Conservation (phyloP, 2,113 vertebrate genomes). For the Tachysurus vachellii region DNA sequence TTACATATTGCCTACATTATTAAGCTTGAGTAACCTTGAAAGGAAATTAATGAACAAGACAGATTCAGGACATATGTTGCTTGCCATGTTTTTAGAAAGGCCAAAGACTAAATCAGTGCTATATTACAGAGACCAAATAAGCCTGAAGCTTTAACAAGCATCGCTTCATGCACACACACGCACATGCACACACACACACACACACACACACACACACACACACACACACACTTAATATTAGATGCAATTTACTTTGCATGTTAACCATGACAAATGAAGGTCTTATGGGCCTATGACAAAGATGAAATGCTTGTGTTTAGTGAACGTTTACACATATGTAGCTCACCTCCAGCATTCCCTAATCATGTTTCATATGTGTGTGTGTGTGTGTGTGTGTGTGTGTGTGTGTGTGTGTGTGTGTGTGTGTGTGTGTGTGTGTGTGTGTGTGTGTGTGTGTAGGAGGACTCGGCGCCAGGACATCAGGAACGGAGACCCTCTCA, state of each 20-base stretch:
- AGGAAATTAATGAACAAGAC: slow-evolving; percentile 10
- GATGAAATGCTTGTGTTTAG: background rate
- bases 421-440: slow-evolving; percentile 46
- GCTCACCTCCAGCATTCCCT: slow-evolving; percentile 1
- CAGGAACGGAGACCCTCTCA: slow-evolving; percentile 94
- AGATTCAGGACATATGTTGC: slow-evolving; percentile 19
- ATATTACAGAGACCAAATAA: slow-evolving; percentile 39
- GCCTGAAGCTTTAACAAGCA: slow-evolving; percentile 27
- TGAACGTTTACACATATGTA: slow-evolving; percentile 28
- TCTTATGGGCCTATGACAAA: slow-evolving; percentile 1
- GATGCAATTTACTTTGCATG: slow-evolving; percentile 8
- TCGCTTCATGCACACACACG: slow-evolving; percentile 26
- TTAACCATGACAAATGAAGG: slow-evolving; percentile 1
- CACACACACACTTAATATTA: slow-evolving; percentile 7
- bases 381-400: slow-evolving; percentile 53
- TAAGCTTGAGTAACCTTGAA: background rate
- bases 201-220: slow-evolving; percentile 32
- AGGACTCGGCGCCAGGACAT: slow-evolving; percentile 95
- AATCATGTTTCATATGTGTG: slow-evolving; percentile 49
- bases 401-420: slow-evolving; percentile 54
- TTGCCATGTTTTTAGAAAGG: slow-evolving; percentile 29
- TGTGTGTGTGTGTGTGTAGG: slow-evolving; percentile 68
- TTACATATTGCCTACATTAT: slow-evolving; percentile 35
- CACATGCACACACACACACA: slow-evolving; percentile 33
- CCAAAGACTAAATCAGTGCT: slow-evolving; percentile 7